A percentile compares a stretch with the other conserved stretches of the same genome.
Evolutionary conservation across 2,797 vertebrate species (phyloP).

Genomic region (Numenius phaeopus): DNA sequence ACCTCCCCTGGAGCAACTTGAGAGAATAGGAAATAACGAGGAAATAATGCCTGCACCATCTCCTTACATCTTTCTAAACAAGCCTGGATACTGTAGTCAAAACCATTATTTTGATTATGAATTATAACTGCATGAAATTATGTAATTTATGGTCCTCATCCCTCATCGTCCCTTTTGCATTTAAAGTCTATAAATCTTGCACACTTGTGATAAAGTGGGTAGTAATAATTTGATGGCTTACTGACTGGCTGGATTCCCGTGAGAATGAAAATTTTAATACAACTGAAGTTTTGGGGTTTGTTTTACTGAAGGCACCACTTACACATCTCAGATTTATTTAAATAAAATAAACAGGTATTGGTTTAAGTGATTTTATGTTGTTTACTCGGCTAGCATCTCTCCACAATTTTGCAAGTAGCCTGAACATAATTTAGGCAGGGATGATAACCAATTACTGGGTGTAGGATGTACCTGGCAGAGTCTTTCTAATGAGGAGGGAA

Average conservation of each 20-base stretch:
- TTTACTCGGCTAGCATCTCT: not conserved
- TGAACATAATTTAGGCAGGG: not conserved
- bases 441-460: accelerated
- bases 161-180: not conserved
- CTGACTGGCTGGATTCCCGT: not conserved
- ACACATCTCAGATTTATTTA: not conserved
- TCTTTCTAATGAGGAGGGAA: not conserved
- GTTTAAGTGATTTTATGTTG: not conserved
- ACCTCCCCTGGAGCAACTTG: too few species aligned
- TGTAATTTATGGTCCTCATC: not conserved
- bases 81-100: not conserved
- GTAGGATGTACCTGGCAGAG: not conserved
- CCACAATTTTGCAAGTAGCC: not conserved
- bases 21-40: not conserved
- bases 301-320: not conserved
- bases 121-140: not conserved
- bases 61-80: not conserved
- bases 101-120: not conserved
- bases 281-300: not conserved
- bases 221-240: not conserved
- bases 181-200: not conserved
- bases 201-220: not conserved
- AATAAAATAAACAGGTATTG: not conserved
- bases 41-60: not conserved
- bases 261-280: not conserved